These are phyloP conservation scores for Brachyhypopomus gauderio DNA, from an alignment of 2,113 vertebrate genomes.

Conservation along the genomic window DNA sequence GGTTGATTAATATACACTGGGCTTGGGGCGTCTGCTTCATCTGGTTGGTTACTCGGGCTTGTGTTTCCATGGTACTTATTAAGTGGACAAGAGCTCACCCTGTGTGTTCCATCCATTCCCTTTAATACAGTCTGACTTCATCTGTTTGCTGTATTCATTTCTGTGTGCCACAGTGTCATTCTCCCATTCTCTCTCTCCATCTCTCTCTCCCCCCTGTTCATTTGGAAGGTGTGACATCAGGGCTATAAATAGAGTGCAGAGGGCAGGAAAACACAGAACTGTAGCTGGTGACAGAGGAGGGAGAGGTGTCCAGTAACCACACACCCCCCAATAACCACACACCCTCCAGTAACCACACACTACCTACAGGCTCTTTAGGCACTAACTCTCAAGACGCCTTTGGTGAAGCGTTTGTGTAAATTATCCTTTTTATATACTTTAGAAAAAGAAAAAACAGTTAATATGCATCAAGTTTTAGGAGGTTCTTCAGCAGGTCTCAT, in stretches of 20 bases:
- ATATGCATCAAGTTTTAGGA: too few species aligned
- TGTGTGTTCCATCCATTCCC: constrained; percentile 58
- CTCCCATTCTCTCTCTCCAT: constrained; percentile 17
- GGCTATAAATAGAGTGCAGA: constrained; percentile 66
- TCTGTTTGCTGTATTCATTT: constrained; percentile 71
- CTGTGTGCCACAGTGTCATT: constrained; percentile 11
- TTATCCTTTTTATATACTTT: too few species aligned
- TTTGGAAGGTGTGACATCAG: constrained; percentile 62
- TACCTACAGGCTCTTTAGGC: too few species aligned
- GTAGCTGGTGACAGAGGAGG: constrained; percentile 13
- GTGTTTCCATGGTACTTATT: constrained; percentile 68
- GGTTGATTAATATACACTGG: constrained; percentile 68
- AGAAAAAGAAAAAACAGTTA: too few species aligned
- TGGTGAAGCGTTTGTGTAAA: too few species aligned
- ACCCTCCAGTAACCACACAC: too few species aligned
- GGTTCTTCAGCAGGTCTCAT: too few species aligned
- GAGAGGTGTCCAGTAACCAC: background rate
- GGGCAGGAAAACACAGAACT: constrained; percentile 45
- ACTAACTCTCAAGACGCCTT: too few species aligned
- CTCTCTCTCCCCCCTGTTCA: constrained; percentile 52
- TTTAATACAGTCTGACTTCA: constrained; percentile 75
- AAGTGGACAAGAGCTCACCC: constrained; percentile 60
- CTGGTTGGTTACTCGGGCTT: constrained; percentile 58
- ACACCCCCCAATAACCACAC: too few species aligned
- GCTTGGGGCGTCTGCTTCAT: constrained; percentile 52